These are phyloP conservation scores for Microctenopoma stevenorrisi DNA, from an alignment of 2,797 vertebrate species.

Conservation along the genomic window DNA sequence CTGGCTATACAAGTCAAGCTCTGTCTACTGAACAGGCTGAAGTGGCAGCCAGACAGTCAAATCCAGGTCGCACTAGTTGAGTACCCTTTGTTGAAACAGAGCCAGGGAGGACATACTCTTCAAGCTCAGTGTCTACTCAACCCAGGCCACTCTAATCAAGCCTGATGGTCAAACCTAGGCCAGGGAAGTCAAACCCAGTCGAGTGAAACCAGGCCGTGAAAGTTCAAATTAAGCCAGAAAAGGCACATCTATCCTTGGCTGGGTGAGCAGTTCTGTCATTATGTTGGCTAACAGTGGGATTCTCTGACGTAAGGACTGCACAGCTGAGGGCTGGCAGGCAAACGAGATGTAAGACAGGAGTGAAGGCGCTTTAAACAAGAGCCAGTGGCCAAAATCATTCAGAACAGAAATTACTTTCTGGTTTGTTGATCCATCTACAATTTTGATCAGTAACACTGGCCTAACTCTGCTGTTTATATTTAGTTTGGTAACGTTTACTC, in stretches of 20 bases:
- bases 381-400: slow-evolving; percentile 45
- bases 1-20: slow-evolving; percentile 70
- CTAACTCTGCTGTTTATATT: too few species aligned
- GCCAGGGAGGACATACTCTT: slow-evolving; percentile 61
- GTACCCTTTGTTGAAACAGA: slow-evolving; percentile 60
- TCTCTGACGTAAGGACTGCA: slow-evolving; percentile 67
- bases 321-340: slow-evolving; percentile 66
- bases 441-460: too few species aligned
- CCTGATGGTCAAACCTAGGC: slow-evolving; percentile 46
- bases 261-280: slow-evolving; percentile 65
- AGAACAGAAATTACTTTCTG: slow-evolving; percentile 33
- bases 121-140: slow-evolving; percentile 49
- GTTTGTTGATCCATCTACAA: too few species aligned
- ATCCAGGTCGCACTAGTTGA: slow-evolving; percentile 65
- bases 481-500: too few species aligned
- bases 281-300: slow-evolving; percentile 63
- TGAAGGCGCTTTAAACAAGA: slow-evolving; percentile 51
- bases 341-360: slow-evolving; percentile 59
- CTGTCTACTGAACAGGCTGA: slow-evolving; percentile 64
- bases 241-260: slow-evolving; percentile 64
- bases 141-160: slow-evolving; percentile 52
- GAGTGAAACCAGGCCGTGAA: slow-evolving; percentile 56
- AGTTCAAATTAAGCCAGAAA: slow-evolving; percentile 58
- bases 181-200: slow-evolving; percentile 31
- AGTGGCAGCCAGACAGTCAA: slow-evolving; percentile 74